These are phyloP conservation scores for Discoglossus pictus DNA, from an alignment of 2,797 vertebrate species.

Conservation along the genomic window DNA sequence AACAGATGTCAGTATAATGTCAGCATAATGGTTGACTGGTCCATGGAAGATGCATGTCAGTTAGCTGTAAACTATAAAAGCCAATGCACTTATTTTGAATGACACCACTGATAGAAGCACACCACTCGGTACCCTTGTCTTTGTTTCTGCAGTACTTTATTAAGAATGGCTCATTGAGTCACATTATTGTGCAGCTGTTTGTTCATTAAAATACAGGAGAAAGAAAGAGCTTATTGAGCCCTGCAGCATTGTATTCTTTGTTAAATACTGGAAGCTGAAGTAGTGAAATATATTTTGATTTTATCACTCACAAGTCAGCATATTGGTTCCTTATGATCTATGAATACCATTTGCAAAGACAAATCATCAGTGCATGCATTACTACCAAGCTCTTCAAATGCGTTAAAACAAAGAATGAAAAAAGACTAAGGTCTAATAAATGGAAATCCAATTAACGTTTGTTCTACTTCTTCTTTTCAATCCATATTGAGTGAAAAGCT, in stretches of 20 bases:
- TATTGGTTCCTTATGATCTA: constrained; percentile 59
- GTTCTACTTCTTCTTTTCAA: constrained; percentile 39
- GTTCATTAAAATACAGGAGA: constrained; percentile 67
- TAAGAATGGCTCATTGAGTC: constrained; percentile 69
- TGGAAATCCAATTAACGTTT: constrained; percentile 53
- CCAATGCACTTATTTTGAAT: constrained; percentile 57
- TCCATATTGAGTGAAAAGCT: constrained; percentile 53
- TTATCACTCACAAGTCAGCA: constrained; percentile 28
- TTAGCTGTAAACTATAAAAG: constrained; percentile 8
- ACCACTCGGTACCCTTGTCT: constrained; percentile 55
- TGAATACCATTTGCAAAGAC: constrained; percentile 62
- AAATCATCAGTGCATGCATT: constrained; percentile 65
- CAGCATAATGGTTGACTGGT: constrained; percentile 45
- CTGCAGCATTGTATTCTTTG: constrained; percentile 59
- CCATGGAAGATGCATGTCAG: constrained; percentile 23
- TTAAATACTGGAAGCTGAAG: constrained; percentile 59
- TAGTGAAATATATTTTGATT: constrained; percentile 44
- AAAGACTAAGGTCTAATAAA: constrained; percentile 54
- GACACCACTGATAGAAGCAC: constrained; percentile 52
- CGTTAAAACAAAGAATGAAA: constrained; percentile 59
- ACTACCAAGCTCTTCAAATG: constrained; percentile 50
- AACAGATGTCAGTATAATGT: constrained; percentile 44
- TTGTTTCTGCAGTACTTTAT: constrained; percentile 66
- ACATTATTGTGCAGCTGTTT: constrained; percentile 69
- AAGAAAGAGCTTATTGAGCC: constrained; percentile 60